Evolutionary conservation across 1,140 invertebrate species (phyloP).

Genomic region (Ooceraea biroi): DNA sequence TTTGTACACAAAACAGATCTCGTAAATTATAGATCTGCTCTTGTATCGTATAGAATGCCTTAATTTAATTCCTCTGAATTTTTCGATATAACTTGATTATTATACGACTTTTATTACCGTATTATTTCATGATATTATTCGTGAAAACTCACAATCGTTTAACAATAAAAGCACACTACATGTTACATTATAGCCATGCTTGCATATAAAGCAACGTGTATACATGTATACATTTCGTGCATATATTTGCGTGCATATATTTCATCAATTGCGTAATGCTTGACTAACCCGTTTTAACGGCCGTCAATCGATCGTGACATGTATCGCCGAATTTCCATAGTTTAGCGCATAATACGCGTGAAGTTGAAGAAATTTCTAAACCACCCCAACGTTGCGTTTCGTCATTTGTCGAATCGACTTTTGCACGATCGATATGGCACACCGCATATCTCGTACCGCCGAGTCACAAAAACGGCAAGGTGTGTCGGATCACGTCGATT

Average conservation of each 20-base stretch:
- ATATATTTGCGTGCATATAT: neutral
- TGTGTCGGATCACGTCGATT: slow-evolving; percentile 36
- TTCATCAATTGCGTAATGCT: slow-evolving; percentile 10
- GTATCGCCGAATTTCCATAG: neutral
- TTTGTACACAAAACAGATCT: neutral
- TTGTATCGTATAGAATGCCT: neutral
- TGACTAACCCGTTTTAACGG: neutral
- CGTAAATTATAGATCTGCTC: neutral
- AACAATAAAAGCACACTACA: neutral
- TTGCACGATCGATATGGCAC: slow-evolving; percentile 37
- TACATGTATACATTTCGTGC: neutral
- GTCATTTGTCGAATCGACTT: neutral
- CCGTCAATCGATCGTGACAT: slow-evolving; percentile 8
- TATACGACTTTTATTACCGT: neutral
- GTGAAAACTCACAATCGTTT: neutral
- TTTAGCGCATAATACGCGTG: neutral
- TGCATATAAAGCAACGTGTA: neutral
- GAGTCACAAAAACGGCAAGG: slow-evolving; percentile 52
- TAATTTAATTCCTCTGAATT: neutral
- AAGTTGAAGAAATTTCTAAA: slow-evolving; percentile 52
- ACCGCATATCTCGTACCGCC: neutral
- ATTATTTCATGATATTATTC: neutral
- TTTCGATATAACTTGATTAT: neutral
- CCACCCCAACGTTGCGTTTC: neutral
- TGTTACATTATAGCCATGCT: neutral